Conservation (phyloP, 2,888 invertebrate species). For the Apantesis nais region DNA sequence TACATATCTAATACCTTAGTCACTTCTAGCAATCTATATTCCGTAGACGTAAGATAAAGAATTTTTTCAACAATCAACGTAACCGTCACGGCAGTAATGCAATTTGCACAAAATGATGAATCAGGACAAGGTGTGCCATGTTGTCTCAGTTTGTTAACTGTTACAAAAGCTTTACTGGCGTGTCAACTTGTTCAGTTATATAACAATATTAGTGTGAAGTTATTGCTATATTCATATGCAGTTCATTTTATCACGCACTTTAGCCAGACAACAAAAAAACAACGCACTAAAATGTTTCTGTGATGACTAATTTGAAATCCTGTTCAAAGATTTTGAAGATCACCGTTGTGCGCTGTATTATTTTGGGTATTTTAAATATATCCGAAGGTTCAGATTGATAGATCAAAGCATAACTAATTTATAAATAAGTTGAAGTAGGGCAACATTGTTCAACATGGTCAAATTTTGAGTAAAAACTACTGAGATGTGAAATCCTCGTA, state of each 20-base stretch:
- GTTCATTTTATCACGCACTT: background rate
- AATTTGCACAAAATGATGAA: conserved; percentile 13
- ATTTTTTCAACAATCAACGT: background rate
- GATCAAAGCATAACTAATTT: conserved; percentile 4
- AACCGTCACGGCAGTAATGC: background rate
- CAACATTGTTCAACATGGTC: background rate
- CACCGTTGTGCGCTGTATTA: conserved; percentile 21
- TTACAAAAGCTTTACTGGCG: conserved; percentile 8
- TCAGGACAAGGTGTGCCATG: conserved; percentile 15
- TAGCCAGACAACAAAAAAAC: background rate
- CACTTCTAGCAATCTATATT: conserved; percentile 2
- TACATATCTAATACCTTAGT: background rate
- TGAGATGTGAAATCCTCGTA: too few species aligned
- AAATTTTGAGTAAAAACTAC: background rate
- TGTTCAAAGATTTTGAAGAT: conserved; percentile 48
- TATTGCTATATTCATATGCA: background rate
- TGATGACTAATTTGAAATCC: conserved; percentile 1
- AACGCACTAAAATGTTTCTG: conserved; percentile 4
- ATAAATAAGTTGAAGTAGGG: background rate
- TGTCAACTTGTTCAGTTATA: conserved; percentile 4
- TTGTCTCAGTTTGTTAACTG: conserved; percentile 5
- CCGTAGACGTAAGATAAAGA: background rate
- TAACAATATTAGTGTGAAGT: background rate
- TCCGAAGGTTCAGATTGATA: conserved; percentile 24
- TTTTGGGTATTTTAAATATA: conserved; percentile 24